phyloP scores from a whole-genome alignment of 2,888 invertebrate species.

The Crioceris asparagi region DNA sequence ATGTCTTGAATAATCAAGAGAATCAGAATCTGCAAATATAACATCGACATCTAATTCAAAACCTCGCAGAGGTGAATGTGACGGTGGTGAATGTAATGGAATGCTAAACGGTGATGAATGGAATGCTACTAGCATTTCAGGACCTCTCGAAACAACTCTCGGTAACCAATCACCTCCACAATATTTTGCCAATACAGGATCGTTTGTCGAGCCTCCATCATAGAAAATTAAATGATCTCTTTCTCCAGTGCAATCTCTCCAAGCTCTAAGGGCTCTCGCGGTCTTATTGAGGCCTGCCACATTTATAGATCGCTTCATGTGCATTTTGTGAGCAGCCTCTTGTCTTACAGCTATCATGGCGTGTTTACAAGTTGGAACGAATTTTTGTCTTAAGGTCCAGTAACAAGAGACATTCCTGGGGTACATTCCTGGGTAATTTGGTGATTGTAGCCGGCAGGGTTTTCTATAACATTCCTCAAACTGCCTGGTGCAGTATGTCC shows the following conservation, averaged over 20 bases:
- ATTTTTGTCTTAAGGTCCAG: constrained; percentile 76
- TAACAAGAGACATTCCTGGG: constrained; percentile 85
- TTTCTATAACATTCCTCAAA: constrained; percentile 78
- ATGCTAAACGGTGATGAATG: constrained; percentile 77
- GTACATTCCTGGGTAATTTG: constrained; percentile 84
- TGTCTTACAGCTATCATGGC: constrained; percentile 82
- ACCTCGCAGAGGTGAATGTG: constrained; percentile 61
- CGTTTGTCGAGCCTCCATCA: constrained; percentile 73
- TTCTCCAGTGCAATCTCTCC: constrained; percentile 74
- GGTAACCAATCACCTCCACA: constrained; percentile 84
- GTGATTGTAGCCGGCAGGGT: constrained; percentile 77
- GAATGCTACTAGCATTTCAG: constrained; percentile 80
- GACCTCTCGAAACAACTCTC: constrained; percentile 62
- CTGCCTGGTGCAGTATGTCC: constrained; percentile 57
- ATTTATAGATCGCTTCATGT: constrained; percentile 53
- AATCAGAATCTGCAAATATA: constrained; percentile 78
- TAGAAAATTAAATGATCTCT: constrained; percentile 77
- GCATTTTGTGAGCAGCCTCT: constrained; percentile 62
- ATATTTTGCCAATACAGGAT: constrained; percentile 74
- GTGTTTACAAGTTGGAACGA: constrained; percentile 79
- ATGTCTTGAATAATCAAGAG: constrained; percentile 67
- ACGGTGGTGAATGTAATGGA: constrained; percentile 54
- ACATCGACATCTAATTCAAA: constrained; percentile 83
- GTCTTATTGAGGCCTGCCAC: constrained; percentile 64
- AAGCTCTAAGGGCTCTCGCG: constrained; percentile 58